Base-by-base conservation (phyloP, 2,113 vertebrate genomes). In the Cottus gobio region DNA sequence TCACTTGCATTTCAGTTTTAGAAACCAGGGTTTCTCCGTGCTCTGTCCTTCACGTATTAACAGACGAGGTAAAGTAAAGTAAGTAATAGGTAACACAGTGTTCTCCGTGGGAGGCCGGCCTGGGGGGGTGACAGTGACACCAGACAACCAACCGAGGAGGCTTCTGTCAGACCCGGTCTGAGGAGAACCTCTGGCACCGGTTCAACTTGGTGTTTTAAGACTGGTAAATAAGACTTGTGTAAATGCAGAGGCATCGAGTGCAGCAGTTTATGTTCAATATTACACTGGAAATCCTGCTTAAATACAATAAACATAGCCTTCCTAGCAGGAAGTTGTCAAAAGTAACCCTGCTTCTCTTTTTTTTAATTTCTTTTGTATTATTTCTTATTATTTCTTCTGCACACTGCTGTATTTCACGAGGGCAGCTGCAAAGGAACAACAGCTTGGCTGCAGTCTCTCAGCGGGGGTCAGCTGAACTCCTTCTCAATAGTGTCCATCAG, bases 401-500 rank as follows among this genome's bases (percentile, higher is more conserved):
- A 61, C 67, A 58, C 34, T 48, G n/a, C 4, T 81, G 60, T 3
- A 8, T 62, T 16, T 7, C 37, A 57, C 34, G 22, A 67, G 24
- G 16, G 22, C 48, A 50, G 24, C 44, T 62, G 34, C 4, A 60
- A 39, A 39, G 5, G 16, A 8, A 69, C n/a, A 48, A 22, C n/a
- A 50, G 44, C 52, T 63, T 30, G 28, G 28, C n/a, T 56, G 60
- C 31, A 71, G 37, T 24, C 12, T 36, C 46, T 75, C 60, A 37
- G 46, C 46, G n/a, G 69, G 28, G 75, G 85, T 94, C 92, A 95
- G 39, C 91, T 93, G 71, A 94, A 95, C 44, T 95, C 94, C 26
- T 86, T 91, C 79, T 94, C 95, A 61, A 95, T 95, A n/a, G 90
- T 93, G 67, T 94, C 93, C 95, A 95, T 95, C 76, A 95, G 90